These are phyloP conservation scores for Hassar affinis DNA, from an alignment of 2,113 vertebrate genomes.

Conservation along the genomic window DNA sequence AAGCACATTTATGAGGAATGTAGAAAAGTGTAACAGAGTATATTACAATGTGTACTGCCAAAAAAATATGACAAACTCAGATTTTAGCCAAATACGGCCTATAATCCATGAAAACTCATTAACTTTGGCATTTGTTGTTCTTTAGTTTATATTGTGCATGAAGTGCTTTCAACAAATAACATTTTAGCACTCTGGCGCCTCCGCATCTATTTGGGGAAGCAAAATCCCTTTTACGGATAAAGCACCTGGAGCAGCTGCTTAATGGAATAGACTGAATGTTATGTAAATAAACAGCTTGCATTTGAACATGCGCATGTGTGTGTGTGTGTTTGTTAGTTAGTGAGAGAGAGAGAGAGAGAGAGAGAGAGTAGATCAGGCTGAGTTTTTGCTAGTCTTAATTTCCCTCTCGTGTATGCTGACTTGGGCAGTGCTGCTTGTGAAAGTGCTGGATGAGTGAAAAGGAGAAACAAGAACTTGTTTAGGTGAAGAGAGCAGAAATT, in stretches of 20 bases:
- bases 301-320: conserved; percentile 56
- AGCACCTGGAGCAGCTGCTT: conserved; percentile 85
- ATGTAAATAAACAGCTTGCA: conserved; percentile 93
- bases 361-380: neutral
- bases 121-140: conserved; percentile 59
- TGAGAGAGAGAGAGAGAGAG: conserved; percentile 13
- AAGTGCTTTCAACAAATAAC: conserved; percentile 60
- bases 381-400: conserved; percentile 17
- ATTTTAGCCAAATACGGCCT: conserved; percentile 12
- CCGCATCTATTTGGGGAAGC: conserved; percentile 70
- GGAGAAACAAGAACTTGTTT: conserved; percentile 25
- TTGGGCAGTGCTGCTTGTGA: conserved; percentile 11
- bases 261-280: conserved; percentile 92
- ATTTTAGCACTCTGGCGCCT: conserved; percentile 61
- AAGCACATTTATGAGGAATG: conserved; percentile 1
- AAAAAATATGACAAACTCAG: conserved; percentile 4
- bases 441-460: conserved; percentile 28
- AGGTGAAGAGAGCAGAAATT: neutral
- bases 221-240: conserved; percentile 76
- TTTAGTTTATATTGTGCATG: conserved; percentile 55
- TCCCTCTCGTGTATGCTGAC: neutral
- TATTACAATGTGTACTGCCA: neutral
- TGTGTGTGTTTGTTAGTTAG: conserved; percentile 4
- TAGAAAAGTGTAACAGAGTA: neutral
- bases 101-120: conserved; percentile 42